These are phyloP conservation scores for Isaurus tuberculatus DNA, from an alignment of 92 coral and sea anemone genomes.

Conservation along the genomic window DNA sequence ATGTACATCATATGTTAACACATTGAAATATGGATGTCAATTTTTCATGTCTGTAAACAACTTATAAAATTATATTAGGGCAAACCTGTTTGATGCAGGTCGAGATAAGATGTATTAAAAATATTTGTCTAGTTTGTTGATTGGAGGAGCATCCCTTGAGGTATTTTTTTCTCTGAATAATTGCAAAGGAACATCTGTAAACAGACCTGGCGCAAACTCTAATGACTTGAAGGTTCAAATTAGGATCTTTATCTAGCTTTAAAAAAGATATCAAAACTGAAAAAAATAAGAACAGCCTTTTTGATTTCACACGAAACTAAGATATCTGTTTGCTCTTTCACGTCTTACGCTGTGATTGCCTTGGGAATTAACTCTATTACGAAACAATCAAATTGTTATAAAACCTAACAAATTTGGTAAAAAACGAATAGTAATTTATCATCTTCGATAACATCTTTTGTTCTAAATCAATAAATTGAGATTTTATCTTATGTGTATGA, in stretches of 20 bases:
- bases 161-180: not conserved
- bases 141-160: conserved; percentile 1
- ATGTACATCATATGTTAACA: conserved; percentile 25
- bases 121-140: conserved; percentile 27
- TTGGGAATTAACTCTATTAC: not conserved
- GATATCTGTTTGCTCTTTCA: conserved; percentile 31
- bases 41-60: conserved; percentile 34
- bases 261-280: conserved; percentile 8
- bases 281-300: not conserved
- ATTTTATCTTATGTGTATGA: conserved; percentile 1
- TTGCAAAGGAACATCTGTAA: conserved; percentile 31
- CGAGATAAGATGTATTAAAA: conserved; percentile 20
- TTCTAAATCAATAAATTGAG: conserved; percentile 17
- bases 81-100: conserved; percentile 28
- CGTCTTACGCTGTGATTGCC: conserved; percentile 19
- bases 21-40: conserved; percentile 22
- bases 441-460: conserved; percentile 31
- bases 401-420: conserved; percentile 30
- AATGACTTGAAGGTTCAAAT: conserved; percentile 1
- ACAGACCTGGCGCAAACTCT: not conserved
- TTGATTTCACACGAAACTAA: not conserved
- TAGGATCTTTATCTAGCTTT: conserved; percentile 21
- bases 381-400: conserved; percentile 24
- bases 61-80: conserved; percentile 7
- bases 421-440: conserved; percentile 20